Base-by-base conservation (phyloP, 2,113 vertebrate genomes). In the Acrocephalus arundinaceus region DNA sequence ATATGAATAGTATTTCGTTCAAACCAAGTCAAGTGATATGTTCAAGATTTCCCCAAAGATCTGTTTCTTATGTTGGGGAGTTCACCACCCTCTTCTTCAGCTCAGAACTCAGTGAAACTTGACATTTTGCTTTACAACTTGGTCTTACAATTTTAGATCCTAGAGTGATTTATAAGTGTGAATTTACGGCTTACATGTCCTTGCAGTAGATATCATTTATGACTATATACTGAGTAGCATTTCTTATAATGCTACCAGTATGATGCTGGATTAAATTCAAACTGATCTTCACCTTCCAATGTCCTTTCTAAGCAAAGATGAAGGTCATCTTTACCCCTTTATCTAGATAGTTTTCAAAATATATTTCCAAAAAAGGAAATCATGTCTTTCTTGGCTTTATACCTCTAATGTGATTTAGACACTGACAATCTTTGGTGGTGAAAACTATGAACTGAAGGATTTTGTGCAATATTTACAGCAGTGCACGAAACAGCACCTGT, bases 401-500 rank as follows among this genome's bases (percentile, higher is more conserved):
- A 82, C 28, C 10, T 45, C 10, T n/a, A 41, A 23, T 68, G 18
- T 31, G 41, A 61, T 45, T 68, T 15, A 77, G 43, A 21, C 28
- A 39, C 21, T 57, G 35, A 17, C 11, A 30, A 4, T 67, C 22
- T 81, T 75, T 62, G 31, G 3, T 37, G 28, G 22, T 46, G 37
- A 93, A 87, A 85, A 15, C 9, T 45, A 17, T 37, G 54, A 81
- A 57, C 3, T 33, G 20, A n/a, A 91, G 14, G 46, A 57, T 62
- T 76, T 82, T 76, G 5, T 51, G 8, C 1, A 5, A 24, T 14
- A 37, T 80, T 90, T 70, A 14, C 46, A 85, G 22, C 11, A 79
- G 15, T 51, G 15, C 7, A 49, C 1, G 4, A 45, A 65, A 65
- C 0, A 17, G 3, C 9, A 55, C 10, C 20, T 55, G 13, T 41